A percentile compares a stretch with the other conserved stretches of the same genome.
These are phyloP conservation scores for human (Homo sapiens) DNA, from an alignment of 2,113 vertebrate genomes.

Conservation along the genomic window GRCh38 chr1:14646501-14647000, in stretches of 20 bases:
- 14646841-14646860: neutral
- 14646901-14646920: neutral
- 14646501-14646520: neutral
- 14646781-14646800: neutral
- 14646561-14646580: neutral
- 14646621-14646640: neutral
- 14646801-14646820: neutral
- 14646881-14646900: neutral
- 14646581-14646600: neutral
- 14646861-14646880: neutral
- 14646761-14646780: neutral
- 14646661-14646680: too few relatives aligned
- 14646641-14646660: neutral
- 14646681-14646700: neutral
- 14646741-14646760: neutral
- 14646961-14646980: neutral
- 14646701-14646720: neutral
- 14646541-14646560: neutral
- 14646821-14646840: neutral
- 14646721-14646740: rapidly evolving
- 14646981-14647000: neutral
- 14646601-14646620: neutral
- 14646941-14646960: neutral
- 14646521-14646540: neutral
- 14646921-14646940: rapidly evolving